A percentile compares a stretch with the other conserved stretches of the same genome.
phyloP scores from a whole-genome alignment of 2,113 vertebrate genomes.

The Eubucco bourcierii region DNA sequence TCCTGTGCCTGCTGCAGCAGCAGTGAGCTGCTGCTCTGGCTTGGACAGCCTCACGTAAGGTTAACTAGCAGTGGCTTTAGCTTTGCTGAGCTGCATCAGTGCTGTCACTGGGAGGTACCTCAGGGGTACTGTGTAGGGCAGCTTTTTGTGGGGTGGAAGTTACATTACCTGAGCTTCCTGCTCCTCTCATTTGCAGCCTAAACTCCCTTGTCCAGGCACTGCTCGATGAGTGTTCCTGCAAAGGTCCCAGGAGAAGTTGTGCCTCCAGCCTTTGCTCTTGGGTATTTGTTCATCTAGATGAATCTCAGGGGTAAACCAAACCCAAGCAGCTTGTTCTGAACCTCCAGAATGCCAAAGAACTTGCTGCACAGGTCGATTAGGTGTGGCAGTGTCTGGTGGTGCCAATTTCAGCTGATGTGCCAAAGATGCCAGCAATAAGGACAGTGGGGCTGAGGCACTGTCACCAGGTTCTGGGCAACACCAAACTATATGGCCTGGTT shows the following conservation, averaged over 20 bases:
- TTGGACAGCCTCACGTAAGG: background rate
- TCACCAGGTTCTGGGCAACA: no score
- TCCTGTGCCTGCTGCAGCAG: conserved; percentile 32
- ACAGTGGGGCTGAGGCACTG: no score
- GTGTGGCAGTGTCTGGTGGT: background rate
- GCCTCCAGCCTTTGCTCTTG: background rate
- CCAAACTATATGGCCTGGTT: no score
- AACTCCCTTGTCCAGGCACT: background rate
- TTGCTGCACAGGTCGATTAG: background rate
- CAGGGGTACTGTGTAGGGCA: background rate
- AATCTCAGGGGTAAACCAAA: conserved; percentile 6
- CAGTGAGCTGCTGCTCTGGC: background rate
- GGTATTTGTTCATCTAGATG: background rate
- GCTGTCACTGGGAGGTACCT: conserved; percentile 36
- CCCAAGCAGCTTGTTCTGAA: background rate
- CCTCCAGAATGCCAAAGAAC: background rate
- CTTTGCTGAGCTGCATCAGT: background rate
- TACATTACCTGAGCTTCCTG: background rate
- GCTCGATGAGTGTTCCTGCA: background rate
- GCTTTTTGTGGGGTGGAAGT: background rate
- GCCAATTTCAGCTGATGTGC: background rate
- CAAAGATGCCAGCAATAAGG: background rate
- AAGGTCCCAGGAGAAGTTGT: background rate
- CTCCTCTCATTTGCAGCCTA: background rate
- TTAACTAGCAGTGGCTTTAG: background rate